Evolutionary conservation across 2,888 invertebrate genomes (phyloP).

Genomic region (Lamproptera curius): DNA sequence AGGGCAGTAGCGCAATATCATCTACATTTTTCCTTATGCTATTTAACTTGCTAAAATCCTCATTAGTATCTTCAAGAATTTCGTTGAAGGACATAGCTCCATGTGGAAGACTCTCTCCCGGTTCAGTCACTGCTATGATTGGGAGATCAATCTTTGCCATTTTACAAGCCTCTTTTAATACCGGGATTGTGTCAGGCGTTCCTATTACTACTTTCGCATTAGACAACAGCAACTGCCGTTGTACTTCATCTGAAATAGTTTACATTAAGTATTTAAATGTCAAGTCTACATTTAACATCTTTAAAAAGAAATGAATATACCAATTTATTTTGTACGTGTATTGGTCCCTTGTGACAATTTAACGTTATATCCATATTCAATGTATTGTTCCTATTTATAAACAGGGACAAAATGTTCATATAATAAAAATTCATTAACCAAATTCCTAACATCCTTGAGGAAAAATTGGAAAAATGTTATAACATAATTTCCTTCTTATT

Average conservation of each 20-base stretch:
- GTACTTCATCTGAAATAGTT: constrained; percentile 88
- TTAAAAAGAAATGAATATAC: too few relatives aligned
- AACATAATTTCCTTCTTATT: too few relatives aligned
- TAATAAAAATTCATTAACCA: too few relatives aligned
- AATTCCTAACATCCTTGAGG: too few relatives aligned
- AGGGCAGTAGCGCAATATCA: constrained; percentile 83
- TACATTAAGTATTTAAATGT: too few relatives aligned
- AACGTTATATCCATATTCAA: too few relatives aligned
- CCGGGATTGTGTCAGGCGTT: constrained; percentile 62
- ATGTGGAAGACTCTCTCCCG: constrained; percentile 48
- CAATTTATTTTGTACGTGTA: too few relatives aligned
- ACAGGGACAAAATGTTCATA: too few relatives aligned
- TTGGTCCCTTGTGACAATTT: too few relatives aligned
- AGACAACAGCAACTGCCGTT: constrained; percentile 79
- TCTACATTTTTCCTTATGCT: constrained; percentile 54
- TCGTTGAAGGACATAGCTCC: constrained; percentile 79
- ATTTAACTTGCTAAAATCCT: constrained; percentile 69
- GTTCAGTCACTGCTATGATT: constrained; percentile 54
- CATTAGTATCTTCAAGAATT: constrained; percentile 59
- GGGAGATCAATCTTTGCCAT: constrained; percentile 64
- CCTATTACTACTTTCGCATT: constrained; percentile 80
- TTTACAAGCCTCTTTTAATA: constrained; percentile 63
- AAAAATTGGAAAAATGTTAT: too few relatives aligned
- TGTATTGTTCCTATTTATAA: too few relatives aligned
- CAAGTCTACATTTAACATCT: too few relatives aligned